A percentile compares a stretch with the other conserved stretches of the same genome.
Conservation (phyloP, 2,888 invertebrate genomes). For the Aproaerema taeniolella region DNA sequence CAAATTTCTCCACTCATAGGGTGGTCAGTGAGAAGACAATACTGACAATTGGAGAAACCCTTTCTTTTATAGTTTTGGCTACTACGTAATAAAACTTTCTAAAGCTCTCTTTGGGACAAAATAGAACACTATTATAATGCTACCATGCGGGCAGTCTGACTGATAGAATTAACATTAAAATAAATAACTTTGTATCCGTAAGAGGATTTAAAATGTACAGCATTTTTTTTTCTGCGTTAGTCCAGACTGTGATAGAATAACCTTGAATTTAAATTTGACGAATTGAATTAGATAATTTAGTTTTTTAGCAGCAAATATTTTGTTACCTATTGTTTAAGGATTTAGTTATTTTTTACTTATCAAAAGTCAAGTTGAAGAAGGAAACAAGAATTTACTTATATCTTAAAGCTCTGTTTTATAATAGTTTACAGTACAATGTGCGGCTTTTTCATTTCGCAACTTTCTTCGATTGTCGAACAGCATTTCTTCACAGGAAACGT, state of each 20-base stretch:
- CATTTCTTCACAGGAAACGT: constrained; percentile 58
- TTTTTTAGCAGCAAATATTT: too few relatives aligned
- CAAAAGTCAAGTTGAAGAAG: too few relatives aligned
- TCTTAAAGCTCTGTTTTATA: too few relatives aligned
- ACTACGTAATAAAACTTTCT: constrained; percentile 62
- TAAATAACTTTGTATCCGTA: background rate
- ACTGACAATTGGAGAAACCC: constrained; percentile 38
- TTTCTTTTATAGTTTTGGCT: constrained; percentile 52
- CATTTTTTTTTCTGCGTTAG: too few relatives aligned
- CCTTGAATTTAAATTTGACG: too few relatives aligned
- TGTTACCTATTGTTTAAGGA: too few relatives aligned
- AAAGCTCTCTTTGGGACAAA: constrained; percentile 25
- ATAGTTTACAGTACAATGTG: background rate
- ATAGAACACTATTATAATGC: constrained; percentile 27
- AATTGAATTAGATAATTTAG: too few relatives aligned
- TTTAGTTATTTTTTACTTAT: too few relatives aligned
- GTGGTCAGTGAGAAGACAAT: constrained; percentile 42
- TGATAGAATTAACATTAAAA: constrained; percentile 10
- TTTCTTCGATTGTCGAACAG: constrained; percentile 28
- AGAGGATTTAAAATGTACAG: constrained; percentile 2
- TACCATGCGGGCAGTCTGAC: constrained; percentile 28
- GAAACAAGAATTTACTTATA: too few relatives aligned
- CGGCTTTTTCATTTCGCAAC: background rate
- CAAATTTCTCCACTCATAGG: constrained; percentile 40
- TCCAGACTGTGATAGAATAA: too few relatives aligned